Base-by-base conservation (phyloP, 2,888 invertebrate genomes). In the Tachina fera region DNA sequence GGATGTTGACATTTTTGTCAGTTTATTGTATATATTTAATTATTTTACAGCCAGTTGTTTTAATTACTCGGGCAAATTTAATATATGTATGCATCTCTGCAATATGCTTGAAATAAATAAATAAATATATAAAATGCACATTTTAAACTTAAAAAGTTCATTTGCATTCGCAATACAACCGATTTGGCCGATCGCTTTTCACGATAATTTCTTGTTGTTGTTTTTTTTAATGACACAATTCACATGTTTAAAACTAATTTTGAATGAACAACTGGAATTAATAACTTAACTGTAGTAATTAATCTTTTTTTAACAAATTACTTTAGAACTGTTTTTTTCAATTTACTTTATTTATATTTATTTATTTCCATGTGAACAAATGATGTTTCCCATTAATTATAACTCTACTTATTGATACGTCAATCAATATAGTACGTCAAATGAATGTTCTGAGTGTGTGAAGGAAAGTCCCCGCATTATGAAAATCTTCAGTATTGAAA, bases 321-420 rank as follows among this genome's bases (percentile, higher is more conserved):
- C 65, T 75, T n/a, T 45, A 22, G 22, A 70, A 45, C 16, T 65
- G n/a, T 56, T 58, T 39, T 45, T 56, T 10, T 39, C 51, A n/a
- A 1, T 68, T 60, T 13, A 10, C 70, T 31, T 22, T 13, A 43
- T 70, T 53, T n/a, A 16, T 5, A 31, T 47, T 14, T n/a, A 53
- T 72, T 80, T n/a, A 53, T 72, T 80, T 72, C 47, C 65, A 63
- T 43, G 49, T 41, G 53, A 61, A 70, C 51, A 70, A 70, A 70
- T 78, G 60, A 70, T 70, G 43, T 22, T 51, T 16, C 13, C 61
- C 41, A 51, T 13, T 68, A 70, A 78, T 70, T 61, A 51, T 10
- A 78, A 43, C 68, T 22, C n/a, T 2, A 22, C 9, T 51, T 83
- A 86, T 19, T 63, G 45, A 58, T 47, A 68, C 58, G 39, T 60